phyloP scores from a whole-genome alignment of 2,113 vertebrate species.

The Sylvilagus bachmani region DNA sequence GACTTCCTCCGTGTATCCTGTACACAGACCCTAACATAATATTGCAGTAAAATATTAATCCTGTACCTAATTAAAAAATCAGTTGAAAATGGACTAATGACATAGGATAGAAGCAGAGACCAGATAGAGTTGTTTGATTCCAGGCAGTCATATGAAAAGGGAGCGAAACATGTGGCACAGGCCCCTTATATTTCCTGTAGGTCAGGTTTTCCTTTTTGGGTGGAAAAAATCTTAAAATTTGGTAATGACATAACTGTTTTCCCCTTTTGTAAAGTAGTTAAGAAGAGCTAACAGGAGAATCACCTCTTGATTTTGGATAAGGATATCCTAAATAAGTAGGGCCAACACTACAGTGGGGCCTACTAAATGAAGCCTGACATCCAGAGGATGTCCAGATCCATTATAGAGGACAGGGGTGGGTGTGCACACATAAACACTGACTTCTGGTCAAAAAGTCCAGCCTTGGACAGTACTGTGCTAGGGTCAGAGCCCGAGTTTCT shows the following conservation, averaged over 20 bases:
- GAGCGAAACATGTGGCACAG: background rate
- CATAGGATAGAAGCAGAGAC: background rate
- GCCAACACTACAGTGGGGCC: background rate
- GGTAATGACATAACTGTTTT: background rate
- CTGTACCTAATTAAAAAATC: background rate
- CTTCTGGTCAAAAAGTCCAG: background rate
- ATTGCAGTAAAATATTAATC: background rate
- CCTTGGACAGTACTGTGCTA: background rate
- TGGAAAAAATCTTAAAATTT: slow-evolving; percentile 27
- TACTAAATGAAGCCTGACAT: background rate
- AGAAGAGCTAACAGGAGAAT: background rate
- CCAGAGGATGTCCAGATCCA: background rate
- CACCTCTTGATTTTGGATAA: background rate
- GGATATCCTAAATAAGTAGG: too few relatives aligned
- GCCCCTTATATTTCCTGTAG: background rate
- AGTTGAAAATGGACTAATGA: background rate
- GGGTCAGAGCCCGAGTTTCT: background rate
- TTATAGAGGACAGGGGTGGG: background rate
- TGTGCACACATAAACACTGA: background rate
- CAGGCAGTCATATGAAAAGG: background rate
- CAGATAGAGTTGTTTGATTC: slow-evolving; percentile 18
- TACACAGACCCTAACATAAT: background rate
- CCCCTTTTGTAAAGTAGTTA: slow-evolving; percentile 18
- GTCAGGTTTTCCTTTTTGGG: slow-evolving; percentile 34
- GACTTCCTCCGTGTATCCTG: background rate